phyloP scores from a whole-genome alignment of 2,888 invertebrate genomes.

The Dasysyrphus tricinctus region DNA sequence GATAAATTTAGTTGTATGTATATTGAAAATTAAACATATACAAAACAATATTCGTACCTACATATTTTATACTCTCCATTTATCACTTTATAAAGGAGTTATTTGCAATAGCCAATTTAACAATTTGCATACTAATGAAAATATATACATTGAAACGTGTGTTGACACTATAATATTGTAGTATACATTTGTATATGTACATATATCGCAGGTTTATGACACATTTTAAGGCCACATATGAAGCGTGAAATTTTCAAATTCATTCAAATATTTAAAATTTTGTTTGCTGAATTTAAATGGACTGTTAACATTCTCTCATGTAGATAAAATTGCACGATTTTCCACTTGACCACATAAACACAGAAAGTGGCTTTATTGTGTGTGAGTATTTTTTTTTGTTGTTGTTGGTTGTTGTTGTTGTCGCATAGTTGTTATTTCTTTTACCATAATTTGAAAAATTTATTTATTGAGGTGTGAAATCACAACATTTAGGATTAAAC shows the following conservation, averaged over 20 bases:
- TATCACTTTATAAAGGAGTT: conserved; percentile 25
- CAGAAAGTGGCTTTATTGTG: conserved; percentile 51
- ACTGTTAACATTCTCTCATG: conserved; percentile 64
- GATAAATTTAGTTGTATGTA: no score
- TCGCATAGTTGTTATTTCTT: neutral
- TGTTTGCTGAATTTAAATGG: conserved; percentile 62
- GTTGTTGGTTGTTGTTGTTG: neutral
- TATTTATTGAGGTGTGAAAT: conserved; percentile 71
- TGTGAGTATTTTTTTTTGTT: neutral
- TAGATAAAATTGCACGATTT: conserved; percentile 60
- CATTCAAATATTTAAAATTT: conserved; percentile 60
- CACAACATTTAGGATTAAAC: conserved; percentile 62
- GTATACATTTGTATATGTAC: no score
- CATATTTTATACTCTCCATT: neutral
- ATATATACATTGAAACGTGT: neutral
- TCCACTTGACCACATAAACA: conserved; percentile 65
- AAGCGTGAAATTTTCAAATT: conserved; percentile 62
- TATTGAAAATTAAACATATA: no score
- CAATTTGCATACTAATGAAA: conserved; percentile 66
- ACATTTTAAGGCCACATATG: conserved; percentile 47
- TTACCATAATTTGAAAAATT: conserved; percentile 37
- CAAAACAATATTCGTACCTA: no score
- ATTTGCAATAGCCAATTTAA: conserved; percentile 53
- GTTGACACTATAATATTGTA: no score
- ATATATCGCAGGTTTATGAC: neutral